Evolutionary conservation across 2,113 vertebrate species (phyloP), one percentile per base, ranked within the genome.

Genomic region (Sinocyclocheilus anophthalmus): DNA sequence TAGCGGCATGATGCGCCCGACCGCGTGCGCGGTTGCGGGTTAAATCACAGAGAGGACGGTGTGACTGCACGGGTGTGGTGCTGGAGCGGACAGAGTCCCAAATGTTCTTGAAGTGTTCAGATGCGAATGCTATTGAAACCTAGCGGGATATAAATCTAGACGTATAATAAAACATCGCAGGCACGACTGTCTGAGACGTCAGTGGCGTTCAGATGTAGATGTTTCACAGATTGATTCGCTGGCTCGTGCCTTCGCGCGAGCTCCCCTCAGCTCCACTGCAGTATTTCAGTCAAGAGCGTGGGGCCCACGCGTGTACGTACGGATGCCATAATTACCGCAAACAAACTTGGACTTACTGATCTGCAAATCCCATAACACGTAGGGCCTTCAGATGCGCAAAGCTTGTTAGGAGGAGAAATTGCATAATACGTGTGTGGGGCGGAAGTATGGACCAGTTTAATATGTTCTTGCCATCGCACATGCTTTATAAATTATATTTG

Each of bases 201-300:
- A 61, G 55, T 67, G 39, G 59, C 18, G 22, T 55, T 85, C 69
- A 61, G 69, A 65, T 81, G 53, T 53, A 37, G 53, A 65, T 65
- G 57, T 81, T 79, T 63, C 70, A 73, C 79, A 65, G 55, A 73
- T 82, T 57, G 65, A 81, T 73, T 59, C 55, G 67, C 78, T 86
- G 85, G 55, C 85, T 85, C 84, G 76, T 85, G 84, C 48, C 84
- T 67, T 65, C 24, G 48, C 80, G 22, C 80, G 63, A 82, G 80
- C 63, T 81, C 39, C 20, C 73, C 39, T 85, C 75, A 91, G 88
- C 88, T 92, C 91, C 92, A 94, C 94, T 95, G 94, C 94, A 95
- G 94, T 86, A 94, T 94, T 94, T 94, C 88, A 91, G 83, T 87
- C 73, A 48, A 73, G 83, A 89, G 92, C 92, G 92, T 91, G 86